A percentile compares a stretch with the other conserved stretches of the same genome.
Evolutionary conservation across 2,888 invertebrate species (phyloP).

Genomic region (Leuctra nigra): DNA sequence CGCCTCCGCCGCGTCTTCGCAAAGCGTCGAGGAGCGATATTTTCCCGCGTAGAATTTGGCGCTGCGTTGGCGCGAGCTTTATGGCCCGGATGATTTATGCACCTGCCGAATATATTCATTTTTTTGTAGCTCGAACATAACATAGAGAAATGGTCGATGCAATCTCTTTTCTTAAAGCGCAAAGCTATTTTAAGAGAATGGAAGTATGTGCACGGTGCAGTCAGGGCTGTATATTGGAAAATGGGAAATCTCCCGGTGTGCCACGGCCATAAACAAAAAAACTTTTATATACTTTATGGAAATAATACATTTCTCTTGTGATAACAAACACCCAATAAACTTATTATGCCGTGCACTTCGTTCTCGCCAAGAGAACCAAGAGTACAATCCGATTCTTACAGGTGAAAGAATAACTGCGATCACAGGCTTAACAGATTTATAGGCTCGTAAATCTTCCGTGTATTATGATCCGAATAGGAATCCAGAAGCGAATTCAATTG

Average conservation of each 20-base stretch:
- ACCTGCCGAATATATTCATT: conserved; percentile 1
- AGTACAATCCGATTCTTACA: too few relatives aligned
- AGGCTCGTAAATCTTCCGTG: too few relatives aligned
- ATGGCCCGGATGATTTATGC: conserved; percentile 1
- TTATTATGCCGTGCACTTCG: too few relatives aligned
- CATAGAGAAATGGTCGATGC: not conserved
- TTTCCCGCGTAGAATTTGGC: not conserved
- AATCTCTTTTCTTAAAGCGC: conserved; percentile 2
- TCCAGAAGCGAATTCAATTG: too few relatives aligned
- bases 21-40: not conserved
- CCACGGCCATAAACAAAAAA: conserved; percentile 1
- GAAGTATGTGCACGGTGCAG: not conserved
- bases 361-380: too few relatives aligned
- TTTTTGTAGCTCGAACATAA: conserved; percentile 4
- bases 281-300: too few relatives aligned
- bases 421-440: too few relatives aligned
- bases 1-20: not conserved
- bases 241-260: conserved; percentile 2
- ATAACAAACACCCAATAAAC: too few relatives aligned
- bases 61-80: not conserved
- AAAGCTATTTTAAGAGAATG: conserved; percentile 7
- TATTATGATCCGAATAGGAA: too few relatives aligned
- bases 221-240: not conserved
- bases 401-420: too few relatives aligned
- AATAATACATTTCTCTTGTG: too few relatives aligned